Evolutionary conservation across 2,888 invertebrate genomes (phyloP), one percentile per base, ranked within the genome.

Genomic region (Hipparchia semele): DNA sequence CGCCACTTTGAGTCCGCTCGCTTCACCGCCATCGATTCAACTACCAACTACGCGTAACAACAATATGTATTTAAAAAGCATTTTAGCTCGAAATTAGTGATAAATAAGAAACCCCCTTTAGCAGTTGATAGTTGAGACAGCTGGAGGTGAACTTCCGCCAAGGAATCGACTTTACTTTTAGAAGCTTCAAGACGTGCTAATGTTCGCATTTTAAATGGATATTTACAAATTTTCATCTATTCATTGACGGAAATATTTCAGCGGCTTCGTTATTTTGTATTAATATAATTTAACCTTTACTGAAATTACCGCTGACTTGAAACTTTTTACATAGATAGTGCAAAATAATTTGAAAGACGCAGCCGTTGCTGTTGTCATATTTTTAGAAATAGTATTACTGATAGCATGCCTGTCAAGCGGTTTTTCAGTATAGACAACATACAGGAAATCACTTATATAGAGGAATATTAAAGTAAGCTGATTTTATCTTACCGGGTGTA

Each of bases 401-500:
- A 73, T 76, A 75, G 64, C 69, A 76, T 75, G 83, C 75, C 68
- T 13, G 45, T 71, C 65, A 64, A 85, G 85, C 82, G 90, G 88
- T 83, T 88, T 92, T 92, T 90, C 92, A 91, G 83, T 90, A 88
- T 78, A 91, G 90, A 90, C 85, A 78, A 79, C 80, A 84, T 86
- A 90, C 86, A 90, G 89, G 90, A 90, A 87, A 90, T 90, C 87
- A 92, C 90, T 92, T 92, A 92, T 87, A 92, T 88, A 90, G 87
- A 92, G 92, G 92, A 39, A 90, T 90, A 92, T 92, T 90, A 91
- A 86, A 93, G 90, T 90, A 94, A 94, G 93, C 93, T 91, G 91
- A 91, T 90, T 90, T 88, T 91, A 91, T 94, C 93, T 94, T 94
- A 94, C 93, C 93, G 85, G 92, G 92, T 93, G 92, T 92, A 94